Conservation (phyloP, 2,113 vertebrate species). For the Microcebus murinus region DNA sequence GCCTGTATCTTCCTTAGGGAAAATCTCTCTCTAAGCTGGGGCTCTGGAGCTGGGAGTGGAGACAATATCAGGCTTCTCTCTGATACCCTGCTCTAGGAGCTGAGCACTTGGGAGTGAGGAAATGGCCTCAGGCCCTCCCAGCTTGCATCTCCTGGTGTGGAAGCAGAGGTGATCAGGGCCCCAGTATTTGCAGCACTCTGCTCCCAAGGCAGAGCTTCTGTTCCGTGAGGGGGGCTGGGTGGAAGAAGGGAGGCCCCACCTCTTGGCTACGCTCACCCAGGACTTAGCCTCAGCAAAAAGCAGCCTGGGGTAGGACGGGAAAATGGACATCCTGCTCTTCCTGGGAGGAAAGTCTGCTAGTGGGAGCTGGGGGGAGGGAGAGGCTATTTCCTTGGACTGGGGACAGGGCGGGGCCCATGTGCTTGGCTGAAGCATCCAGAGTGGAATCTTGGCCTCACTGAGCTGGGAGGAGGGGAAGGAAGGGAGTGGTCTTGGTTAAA, state of each 20-base stretch:
- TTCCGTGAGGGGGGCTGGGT: background rate
- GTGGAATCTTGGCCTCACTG: background rate
- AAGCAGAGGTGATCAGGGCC: background rate
- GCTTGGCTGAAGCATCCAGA: background rate
- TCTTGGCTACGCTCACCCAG: background rate
- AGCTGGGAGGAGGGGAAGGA: background rate
- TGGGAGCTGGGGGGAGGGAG: background rate
- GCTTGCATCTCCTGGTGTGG: background rate
- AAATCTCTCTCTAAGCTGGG: background rate
- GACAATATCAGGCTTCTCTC: background rate
- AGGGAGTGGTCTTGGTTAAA: background rate
- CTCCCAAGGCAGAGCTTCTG: background rate
- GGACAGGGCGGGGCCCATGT: background rate
- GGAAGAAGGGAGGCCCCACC: background rate
- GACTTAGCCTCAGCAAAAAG: background rate
- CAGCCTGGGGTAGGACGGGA: background rate
- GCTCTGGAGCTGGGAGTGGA: background rate
- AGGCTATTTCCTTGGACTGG: background rate
- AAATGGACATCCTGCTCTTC: background rate
- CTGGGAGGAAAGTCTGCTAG: background rate
- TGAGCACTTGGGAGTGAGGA: background rate
- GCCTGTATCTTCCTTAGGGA: background rate
- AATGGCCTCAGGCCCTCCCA: background rate
- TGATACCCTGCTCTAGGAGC: background rate
- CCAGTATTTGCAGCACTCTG: background rate